Percentiles rank a stretch among this genome's conserved stretches.
phyloP scores from a whole-genome alignment of 2,113 vertebrate species.

The Sialia sialis region DNA sequence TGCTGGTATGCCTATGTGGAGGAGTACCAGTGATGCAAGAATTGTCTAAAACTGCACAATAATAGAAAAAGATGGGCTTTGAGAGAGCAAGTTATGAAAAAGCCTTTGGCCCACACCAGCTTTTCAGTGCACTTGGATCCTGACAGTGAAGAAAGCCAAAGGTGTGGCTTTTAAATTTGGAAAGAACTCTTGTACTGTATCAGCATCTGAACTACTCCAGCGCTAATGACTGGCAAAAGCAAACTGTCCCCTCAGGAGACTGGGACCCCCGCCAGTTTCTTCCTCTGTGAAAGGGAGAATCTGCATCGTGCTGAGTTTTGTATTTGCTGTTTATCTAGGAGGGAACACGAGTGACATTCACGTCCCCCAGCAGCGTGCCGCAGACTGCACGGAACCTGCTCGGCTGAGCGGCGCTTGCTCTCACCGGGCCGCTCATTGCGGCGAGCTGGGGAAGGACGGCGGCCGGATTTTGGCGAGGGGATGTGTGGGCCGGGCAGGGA shows the following conservation, averaged over 20 bases:
- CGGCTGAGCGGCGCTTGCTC: accelerated
- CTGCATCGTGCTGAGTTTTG: accelerated
- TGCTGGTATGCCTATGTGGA: background rate
- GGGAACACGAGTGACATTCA: background rate
- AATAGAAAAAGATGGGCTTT: background rate
- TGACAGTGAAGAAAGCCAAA: background rate
- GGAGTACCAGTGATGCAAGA: background rate
- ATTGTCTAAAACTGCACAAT: background rate
- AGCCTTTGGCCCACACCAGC: background rate
- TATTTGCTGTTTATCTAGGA: background rate
- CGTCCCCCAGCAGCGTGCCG: background rate
- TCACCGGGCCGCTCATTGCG: accelerated
- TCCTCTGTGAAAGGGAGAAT: background rate
- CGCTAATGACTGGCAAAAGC: accelerated
- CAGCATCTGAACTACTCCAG: background rate
- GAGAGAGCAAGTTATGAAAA: background rate
- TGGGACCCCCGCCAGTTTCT: background rate
- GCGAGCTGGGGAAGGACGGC: too few relatives aligned
- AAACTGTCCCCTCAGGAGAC: background rate
- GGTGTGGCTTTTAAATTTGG: background rate
- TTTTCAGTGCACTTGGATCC: background rate
- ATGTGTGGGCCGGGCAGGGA: too few relatives aligned
- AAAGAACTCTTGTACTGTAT: accelerated
- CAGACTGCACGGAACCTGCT: background rate
- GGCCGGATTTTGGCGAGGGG: background rate